Percentiles rank a stretch among this genome's conserved stretches.
Evolutionary conservation across 1,140 invertebrate species (phyloP).

Genomic region (Aplysia californica): DNA sequence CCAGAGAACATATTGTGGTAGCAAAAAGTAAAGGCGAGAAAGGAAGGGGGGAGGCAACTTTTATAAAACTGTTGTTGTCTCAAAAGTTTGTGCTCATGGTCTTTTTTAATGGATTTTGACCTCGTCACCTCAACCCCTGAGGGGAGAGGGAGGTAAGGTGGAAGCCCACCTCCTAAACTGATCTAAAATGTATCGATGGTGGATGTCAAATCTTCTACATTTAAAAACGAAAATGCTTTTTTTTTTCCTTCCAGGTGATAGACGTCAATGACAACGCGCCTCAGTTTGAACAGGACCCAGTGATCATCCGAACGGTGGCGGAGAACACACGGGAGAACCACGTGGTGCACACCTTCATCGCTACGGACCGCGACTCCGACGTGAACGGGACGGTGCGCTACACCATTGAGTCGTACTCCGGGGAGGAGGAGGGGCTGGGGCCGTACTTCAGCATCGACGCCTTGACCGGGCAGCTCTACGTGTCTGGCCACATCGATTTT

Average conservation of each 20-base stretch:
- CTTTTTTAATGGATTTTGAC: no score
- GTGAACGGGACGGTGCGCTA: conserved; percentile 89
- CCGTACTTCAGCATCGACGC: conserved; percentile 81
- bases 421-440: conserved; percentile 40
- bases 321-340: conserved; percentile 75
- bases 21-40: no score
- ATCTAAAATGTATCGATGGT: no score
- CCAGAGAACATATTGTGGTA: no score
- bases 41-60: no score
- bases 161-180: no score
- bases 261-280: conserved; percentile 96
- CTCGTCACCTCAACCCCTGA: no score
- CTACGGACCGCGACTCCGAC: conserved; percentile 71
- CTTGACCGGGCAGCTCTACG: conserved; percentile 82
- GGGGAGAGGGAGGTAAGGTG: no score
- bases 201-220: no score
- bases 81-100: no score
- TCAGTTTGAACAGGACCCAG: conserved; percentile 72
- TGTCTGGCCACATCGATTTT: conserved; percentile 82
- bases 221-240: no score
- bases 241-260: conserved; percentile 75
- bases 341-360: conserved; percentile 54
- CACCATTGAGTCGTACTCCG: conserved; percentile 81
- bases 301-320: conserved; percentile 43
- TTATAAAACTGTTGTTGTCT: no score